Conservation (phyloP, 2,113 vertebrate genomes). For the Catharus fuscescens region DNA sequence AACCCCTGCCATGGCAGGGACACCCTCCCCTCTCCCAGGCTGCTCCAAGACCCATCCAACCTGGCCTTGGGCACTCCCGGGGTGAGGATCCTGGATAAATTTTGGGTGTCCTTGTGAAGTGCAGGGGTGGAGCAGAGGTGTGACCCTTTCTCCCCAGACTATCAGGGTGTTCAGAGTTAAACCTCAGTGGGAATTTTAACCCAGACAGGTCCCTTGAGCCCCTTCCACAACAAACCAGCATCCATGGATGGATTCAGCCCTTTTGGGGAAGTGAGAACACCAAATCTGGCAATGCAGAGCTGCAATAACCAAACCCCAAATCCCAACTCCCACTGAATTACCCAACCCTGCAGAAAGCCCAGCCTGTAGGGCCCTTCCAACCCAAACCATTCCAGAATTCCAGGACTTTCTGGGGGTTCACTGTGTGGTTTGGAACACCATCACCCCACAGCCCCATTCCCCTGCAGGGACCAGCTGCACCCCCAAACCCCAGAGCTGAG, state of each 20-base stretch:
- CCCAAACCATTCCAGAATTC: neutral
- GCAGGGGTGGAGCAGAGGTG: neutral
- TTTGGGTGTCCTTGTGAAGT: neutral
- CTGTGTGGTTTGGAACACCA: fast-evolving
- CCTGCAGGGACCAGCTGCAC: fast-evolving
- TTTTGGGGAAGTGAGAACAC: neutral
- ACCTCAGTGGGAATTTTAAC: too few species aligned
- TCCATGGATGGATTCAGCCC: fast-evolving
- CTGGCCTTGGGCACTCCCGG: neutral
- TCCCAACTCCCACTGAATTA: neutral
- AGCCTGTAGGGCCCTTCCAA: neutral
- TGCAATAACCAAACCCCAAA: neutral
- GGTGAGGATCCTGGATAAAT: neutral
- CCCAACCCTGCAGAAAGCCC: neutral
- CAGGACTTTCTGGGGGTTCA: neutral
- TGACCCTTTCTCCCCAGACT: neutral
- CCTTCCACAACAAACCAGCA: fast-evolving
- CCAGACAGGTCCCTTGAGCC: fast-evolving
- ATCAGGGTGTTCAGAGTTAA: neutral
- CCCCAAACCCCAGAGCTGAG: fast-evolving
- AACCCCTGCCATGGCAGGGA: neutral
- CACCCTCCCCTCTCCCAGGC: fast-evolving
- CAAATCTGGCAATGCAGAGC: neutral
- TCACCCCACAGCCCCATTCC: neutral
- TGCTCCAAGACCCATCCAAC: fast-evolving